Evolutionary conservation across 2,797 vertebrate species (phyloP).

Genomic region (Adelosebastes latens): DNA sequence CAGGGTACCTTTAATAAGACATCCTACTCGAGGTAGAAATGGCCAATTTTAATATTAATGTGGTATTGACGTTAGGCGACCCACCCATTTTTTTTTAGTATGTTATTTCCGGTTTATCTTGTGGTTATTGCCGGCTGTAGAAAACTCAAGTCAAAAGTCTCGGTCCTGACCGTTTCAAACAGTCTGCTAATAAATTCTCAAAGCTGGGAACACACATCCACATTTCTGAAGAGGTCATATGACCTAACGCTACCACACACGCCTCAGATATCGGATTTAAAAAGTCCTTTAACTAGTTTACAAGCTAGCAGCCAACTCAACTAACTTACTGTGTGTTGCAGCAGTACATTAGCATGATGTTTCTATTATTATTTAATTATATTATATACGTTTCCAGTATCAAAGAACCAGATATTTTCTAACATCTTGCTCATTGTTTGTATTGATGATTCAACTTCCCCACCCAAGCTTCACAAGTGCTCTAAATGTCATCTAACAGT

Average conservation of each 20-base stretch:
- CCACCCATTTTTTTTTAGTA: neutral
- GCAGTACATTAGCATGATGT: neutral
- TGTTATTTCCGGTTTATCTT: neutral
- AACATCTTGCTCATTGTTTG: neutral
- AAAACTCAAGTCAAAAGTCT: neutral
- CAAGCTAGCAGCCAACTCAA: neutral
- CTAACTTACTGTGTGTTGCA: neutral
- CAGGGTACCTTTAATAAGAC: too few species aligned
- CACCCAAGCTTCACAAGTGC: neutral
- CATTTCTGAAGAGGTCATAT: neutral
- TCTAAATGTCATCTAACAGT: conserved; percentile 28
- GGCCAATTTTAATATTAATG: too few species aligned
- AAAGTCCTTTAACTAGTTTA: neutral
- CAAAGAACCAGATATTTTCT: neutral
- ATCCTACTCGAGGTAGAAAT: too few species aligned
- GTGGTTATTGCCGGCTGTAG: neutral
- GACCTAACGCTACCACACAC: neutral
- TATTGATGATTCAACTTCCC: conserved; percentile 2
- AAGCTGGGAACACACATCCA: neutral
- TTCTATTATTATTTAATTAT: neutral
- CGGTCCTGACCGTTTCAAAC: neutral
- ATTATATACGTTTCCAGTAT: neutral
- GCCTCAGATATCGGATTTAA: neutral
- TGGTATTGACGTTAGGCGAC: neutral
- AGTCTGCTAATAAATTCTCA: too few species aligned